phyloP scores from a whole-genome alignment of 2,113 vertebrate genomes.

The Serilophus lunatus region DNA sequence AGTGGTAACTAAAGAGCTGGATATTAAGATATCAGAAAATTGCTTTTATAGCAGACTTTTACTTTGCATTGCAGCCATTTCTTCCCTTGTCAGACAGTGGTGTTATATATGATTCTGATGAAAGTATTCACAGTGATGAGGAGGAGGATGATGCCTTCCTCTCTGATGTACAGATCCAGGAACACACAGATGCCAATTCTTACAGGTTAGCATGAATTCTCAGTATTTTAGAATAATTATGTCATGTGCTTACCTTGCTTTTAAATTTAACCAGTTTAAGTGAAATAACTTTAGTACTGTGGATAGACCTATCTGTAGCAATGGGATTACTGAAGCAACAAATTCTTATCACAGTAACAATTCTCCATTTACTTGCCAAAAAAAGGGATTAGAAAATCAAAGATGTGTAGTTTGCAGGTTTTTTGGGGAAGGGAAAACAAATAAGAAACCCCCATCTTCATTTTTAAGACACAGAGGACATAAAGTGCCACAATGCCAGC shows the following conservation, averaged over 20 bases:
- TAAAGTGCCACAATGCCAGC: background rate
- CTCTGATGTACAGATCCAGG: slow-evolving; percentile 90
- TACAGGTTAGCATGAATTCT: slow-evolving; percentile 82
- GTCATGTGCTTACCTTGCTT: background rate
- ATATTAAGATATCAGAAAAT: background rate
- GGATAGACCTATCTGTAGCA: background rate
- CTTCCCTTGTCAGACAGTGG: slow-evolving; percentile 93
- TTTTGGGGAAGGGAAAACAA: background rate
- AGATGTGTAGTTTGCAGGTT: background rate
- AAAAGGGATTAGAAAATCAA: background rate
- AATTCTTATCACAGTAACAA: background rate
- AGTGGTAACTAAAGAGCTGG: background rate
- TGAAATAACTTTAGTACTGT: background rate
- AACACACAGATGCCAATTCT: slow-evolving; percentile 92
- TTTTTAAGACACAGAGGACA: background rate
- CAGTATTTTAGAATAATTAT: background rate
- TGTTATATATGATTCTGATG: slow-evolving; percentile 92
- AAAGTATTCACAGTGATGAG: slow-evolving; percentile 92
- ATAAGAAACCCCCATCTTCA: background rate
- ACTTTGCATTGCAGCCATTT: slow-evolving; percentile 87
- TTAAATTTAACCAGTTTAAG: background rate
- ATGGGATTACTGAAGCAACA: background rate
- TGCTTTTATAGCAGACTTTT: slow-evolving; percentile 8
- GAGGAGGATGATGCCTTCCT: slow-evolving; percentile 92
- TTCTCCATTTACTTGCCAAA: background rate